These are phyloP conservation scores for Sandelia bainsii DNA, from an alignment of 2,797 vertebrate genomes.

Conservation along the genomic window DNA sequence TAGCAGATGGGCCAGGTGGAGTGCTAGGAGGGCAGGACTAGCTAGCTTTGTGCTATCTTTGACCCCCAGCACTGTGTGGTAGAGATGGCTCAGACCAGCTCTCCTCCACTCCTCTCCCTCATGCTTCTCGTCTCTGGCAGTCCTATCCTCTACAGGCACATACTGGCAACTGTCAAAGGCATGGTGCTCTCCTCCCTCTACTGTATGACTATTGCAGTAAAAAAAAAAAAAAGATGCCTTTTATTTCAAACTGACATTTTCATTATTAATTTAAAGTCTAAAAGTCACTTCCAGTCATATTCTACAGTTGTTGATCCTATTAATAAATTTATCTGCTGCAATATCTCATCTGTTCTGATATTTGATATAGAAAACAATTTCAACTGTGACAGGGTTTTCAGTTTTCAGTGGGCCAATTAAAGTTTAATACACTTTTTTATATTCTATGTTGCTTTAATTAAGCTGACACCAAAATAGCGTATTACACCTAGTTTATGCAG, in stretches of 20 bases:
- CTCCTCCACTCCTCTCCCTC: slow-evolving; percentile 72
- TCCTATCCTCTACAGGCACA: slow-evolving; percentile 65
- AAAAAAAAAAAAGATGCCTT: slow-evolving; percentile 67
- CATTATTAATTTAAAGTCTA: slow-evolving; percentile 28
- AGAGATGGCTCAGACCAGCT: slow-evolving; percentile 79
- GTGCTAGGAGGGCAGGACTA: slow-evolving; percentile 70
- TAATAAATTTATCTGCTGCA: background rate
- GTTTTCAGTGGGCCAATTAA: background rate
- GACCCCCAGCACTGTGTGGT: slow-evolving; percentile 78
- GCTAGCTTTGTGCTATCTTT: slow-evolving; percentile 75
- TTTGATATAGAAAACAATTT: background rate
- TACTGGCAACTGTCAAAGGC: slow-evolving; percentile 67
- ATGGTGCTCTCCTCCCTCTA: slow-evolving; percentile 60
- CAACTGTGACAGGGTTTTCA: background rate
- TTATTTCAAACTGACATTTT: slow-evolving; percentile 60
- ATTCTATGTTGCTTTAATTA: background rate
- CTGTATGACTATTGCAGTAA: slow-evolving; percentile 51
- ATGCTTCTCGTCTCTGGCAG: slow-evolving; percentile 69
- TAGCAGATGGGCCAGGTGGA: slow-evolving; percentile 82
- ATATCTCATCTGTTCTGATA: background rate
- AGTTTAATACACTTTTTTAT: background rate
- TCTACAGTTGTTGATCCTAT: background rate
- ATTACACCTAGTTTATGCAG: background rate
- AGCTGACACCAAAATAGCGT: background rate
- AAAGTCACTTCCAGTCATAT: slow-evolving; percentile 2